Evolutionary conservation across 1,140 invertebrate genomes (phyloP), one percentile per base, ranked within the genome.

Genomic region (Hypothenemus hampei): DNA sequence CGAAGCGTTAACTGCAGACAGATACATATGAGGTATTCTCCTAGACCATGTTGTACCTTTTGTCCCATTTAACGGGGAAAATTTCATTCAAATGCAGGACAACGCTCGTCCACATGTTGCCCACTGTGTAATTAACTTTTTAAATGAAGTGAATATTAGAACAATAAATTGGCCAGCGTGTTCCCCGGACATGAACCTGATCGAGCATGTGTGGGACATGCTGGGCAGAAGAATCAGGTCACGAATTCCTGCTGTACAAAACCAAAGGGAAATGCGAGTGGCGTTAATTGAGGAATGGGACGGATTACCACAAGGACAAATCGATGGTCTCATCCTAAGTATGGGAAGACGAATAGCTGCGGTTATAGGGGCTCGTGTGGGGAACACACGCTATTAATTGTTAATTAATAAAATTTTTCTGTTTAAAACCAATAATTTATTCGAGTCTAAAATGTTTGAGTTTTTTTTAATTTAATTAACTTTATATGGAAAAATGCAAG

Each of bases 401-500:
- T 31, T 13, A 31, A 31, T 1, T 31, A 31, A 31, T 31, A 31
- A 31, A 31, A 13, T 31, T 2, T 11, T 31, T 31, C 26, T 31
- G 3, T 1, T 1, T 31, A 2, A 31, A 31, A 2, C 26, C 26
- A 31, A 1, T 3, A 31, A 11, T 31, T 31, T 31, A 13, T 31
- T 31, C 26, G 13, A 31, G 1, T 3, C 8, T 31, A 13, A 31
- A 8, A 31, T 3, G 11, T 40, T n/a, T 39, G 13, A 13, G 7
- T 1, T 39, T 20, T 39, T 15, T 39, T 0, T n/a, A 23, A 11
- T 31, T 31, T 13, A 31, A 31, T 13, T 11, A 19, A 2, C 20
- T 46, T 46, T 11, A 18, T 18, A 40, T 50, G 47, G 16, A 11
- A 43, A 31, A 19, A 55, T n/a, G n/a, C n/a, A n/a, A n/a, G n/a